phyloP scores from a whole-genome alignment of 2,888 invertebrate genomes.

The Stramonita haemastoma region DNA sequence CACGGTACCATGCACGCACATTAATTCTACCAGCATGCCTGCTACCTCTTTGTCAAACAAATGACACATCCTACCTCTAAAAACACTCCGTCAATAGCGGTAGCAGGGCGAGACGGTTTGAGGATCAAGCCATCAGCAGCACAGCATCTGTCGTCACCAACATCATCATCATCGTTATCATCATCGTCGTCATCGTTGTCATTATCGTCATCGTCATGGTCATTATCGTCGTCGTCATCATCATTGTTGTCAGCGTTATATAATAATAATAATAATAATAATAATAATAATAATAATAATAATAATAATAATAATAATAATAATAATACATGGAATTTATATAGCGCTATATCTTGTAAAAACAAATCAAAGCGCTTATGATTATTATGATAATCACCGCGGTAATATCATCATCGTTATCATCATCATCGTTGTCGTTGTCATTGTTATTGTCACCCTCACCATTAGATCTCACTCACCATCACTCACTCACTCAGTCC shows the following conservation, averaged over 20 bases:
- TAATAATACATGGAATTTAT: no score
- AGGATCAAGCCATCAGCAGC: conserved; percentile 42
- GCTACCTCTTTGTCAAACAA: no score
- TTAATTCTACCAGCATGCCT: no score
- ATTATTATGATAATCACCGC: no score
- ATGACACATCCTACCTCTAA: not conserved
- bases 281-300: not conserved
- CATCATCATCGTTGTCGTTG: not conserved
- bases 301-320: no score
- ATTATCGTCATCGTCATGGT: conserved; percentile 15
- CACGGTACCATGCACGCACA: no score
- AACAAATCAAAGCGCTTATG: no score
- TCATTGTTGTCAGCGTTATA: not conserved
- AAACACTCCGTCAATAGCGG: conserved; percentile 45
- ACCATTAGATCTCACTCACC: conserved; percentile 1
- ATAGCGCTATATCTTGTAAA: no score
- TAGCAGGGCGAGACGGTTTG: conserved; percentile 47
- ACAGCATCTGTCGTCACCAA: conserved; percentile 43
- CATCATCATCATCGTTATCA: not conserved
- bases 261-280: no score
- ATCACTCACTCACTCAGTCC: not conserved
- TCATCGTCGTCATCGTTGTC: conserved; percentile 25
- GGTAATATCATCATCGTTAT: not conserved
- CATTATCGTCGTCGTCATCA: not conserved
- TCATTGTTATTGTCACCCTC: conserved; percentile 1